phyloP scores from a whole-genome alignment of 1,140 invertebrate species.

The Cardiocondyla obscurior region DNA sequence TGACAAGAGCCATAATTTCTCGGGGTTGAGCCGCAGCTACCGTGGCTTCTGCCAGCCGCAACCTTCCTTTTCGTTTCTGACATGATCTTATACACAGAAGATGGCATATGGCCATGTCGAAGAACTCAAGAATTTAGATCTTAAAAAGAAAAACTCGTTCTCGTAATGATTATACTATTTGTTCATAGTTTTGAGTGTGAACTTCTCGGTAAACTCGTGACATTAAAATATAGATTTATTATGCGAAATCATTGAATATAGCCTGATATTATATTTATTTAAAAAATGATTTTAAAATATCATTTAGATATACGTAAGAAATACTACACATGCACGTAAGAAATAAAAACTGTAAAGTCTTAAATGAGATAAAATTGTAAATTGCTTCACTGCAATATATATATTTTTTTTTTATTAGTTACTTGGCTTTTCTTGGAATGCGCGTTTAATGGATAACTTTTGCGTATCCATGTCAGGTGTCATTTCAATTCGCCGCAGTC shows the following conservation, averaged over 20 bases:
- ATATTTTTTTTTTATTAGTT: not conserved
- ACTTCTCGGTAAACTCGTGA: not conserved
- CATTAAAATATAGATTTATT: not conserved
- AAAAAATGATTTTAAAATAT: too few species aligned
- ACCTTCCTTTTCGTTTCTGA: constrained; percentile 74
- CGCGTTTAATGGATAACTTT: constrained; percentile 8
- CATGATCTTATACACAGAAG: constrained; percentile 67
- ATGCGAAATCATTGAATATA: not conserved
- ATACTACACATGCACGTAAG: not conserved
- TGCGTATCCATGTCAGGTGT: constrained; percentile 16
- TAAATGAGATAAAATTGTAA: not conserved
- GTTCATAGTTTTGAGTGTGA: not conserved
- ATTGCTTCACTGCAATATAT: not conserved
- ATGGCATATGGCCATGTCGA: constrained; percentile 51
- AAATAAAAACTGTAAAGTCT: not conserved
- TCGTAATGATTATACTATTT: not conserved
- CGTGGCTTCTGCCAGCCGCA: constrained; percentile 72
- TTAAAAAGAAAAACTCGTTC: constrained; percentile 8
- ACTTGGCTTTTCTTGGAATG: not conserved
- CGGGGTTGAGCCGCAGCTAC: constrained; percentile 77
- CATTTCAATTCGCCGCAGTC: constrained; percentile 21
- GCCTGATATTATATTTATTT: not conserved
- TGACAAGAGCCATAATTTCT: constrained; percentile 90
- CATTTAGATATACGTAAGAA: too few species aligned
- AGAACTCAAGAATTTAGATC: constrained; percentile 59